A percentile compares a stretch with the other conserved stretches of the same genome.
These are phyloP conservation scores for Hypomecis punctinalis DNA, from an alignment of 2,888 invertebrate species.

Conservation along the genomic window DNA sequence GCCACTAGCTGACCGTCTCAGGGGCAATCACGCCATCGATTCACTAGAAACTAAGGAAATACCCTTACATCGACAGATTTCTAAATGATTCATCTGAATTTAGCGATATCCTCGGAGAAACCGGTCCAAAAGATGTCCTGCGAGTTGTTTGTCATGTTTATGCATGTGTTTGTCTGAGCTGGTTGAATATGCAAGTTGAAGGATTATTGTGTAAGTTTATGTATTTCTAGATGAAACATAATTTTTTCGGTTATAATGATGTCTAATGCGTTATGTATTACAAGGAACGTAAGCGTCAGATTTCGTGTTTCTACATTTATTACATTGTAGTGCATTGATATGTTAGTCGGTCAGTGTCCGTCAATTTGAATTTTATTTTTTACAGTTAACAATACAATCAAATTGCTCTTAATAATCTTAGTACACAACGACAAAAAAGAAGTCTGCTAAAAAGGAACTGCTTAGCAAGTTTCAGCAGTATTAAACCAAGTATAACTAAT, in stretches of 20 bases:
- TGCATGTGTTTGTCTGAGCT: slow-evolving; percentile 20
- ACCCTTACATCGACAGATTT: slow-evolving; percentile 45
- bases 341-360: too few relatives aligned
- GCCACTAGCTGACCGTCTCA: slow-evolving; percentile 42
- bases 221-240: slow-evolving; percentile 17
- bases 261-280: too few relatives aligned
- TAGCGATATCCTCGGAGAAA: slow-evolving; percentile 28
- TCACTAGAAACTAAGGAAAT: slow-evolving; percentile 57
- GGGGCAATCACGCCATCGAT: slow-evolving; percentile 41
- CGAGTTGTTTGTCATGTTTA: slow-evolving; percentile 8
- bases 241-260: neutral
- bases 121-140: slow-evolving; percentile 34
- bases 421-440: too few relatives aligned
- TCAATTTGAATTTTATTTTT: too few relatives aligned
- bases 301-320: too few relatives aligned
- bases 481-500: too few relatives aligned
- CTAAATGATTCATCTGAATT: slow-evolving; percentile 53
- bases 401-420: too few relatives aligned
- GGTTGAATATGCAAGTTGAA: slow-evolving; percentile 36
- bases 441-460: too few relatives aligned
- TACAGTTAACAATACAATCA: too few relatives aligned
- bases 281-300: too few relatives aligned
- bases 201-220: neutral
- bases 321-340: too few relatives aligned
- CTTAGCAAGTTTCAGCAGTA: too few relatives aligned